Percentiles rank a stretch among this genome's conserved stretches.
These are phyloP conservation scores for Ips typographus DNA, from an alignment of 1,140 invertebrate genomes.

Conservation along the genomic window DNA sequence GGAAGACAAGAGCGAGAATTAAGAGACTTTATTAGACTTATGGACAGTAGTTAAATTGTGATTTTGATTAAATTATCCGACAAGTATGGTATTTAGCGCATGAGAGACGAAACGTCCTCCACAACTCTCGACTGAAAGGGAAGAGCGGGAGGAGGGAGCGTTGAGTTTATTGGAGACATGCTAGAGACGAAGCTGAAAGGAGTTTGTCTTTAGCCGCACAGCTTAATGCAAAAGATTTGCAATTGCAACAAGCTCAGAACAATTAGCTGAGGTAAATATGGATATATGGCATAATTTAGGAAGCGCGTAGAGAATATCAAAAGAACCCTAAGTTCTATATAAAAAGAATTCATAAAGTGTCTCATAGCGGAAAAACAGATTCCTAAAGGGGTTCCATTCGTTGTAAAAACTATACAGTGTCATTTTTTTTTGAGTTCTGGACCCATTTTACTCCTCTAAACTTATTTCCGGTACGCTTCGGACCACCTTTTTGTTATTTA, in stretches of 20 bases:
- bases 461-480: too few relatives aligned
- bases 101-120: slow-evolving; percentile 74
- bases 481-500: too few relatives aligned
- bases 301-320: too few relatives aligned
- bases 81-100: slow-evolving; percentile 57
- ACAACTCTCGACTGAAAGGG: slow-evolving; percentile 74
- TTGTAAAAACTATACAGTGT: too few relatives aligned
- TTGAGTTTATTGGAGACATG: slow-evolving; percentile 83
- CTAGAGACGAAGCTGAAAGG: slow-evolving; percentile 85
- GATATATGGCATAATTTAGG: not conserved
- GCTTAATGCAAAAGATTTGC: slow-evolving; percentile 80
- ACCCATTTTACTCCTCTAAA: too few relatives aligned
- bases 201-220: slow-evolving; percentile 82
- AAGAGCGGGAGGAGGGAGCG: slow-evolving; percentile 83
- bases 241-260: slow-evolving; percentile 81
- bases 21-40: slow-evolving; percentile 93
- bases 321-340: not conserved
- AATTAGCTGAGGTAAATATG: slow-evolving; percentile 71
- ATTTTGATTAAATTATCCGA: not conserved
- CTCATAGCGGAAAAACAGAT: too few relatives aligned
- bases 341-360: not conserved
- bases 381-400: too few relatives aligned
- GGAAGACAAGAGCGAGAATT: slow-evolving; percentile 91
- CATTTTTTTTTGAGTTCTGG: too few relatives aligned
- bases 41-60: slow-evolving; percentile 70